Base-by-base conservation (phyloP, 2,888 invertebrate genomes). In the Laothoe populi region DNA sequence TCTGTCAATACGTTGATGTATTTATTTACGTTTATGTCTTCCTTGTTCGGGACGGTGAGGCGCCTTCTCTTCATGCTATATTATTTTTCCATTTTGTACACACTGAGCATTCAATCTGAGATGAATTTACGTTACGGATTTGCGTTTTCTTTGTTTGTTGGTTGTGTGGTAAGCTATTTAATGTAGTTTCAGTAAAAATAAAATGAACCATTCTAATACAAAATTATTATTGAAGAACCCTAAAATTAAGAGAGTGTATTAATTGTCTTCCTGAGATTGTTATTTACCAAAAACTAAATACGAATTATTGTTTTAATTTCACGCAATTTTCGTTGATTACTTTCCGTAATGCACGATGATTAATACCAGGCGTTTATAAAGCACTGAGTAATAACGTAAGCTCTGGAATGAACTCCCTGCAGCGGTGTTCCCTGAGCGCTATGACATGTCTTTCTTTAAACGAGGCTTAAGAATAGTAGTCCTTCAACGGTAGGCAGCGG, bases 331-430 rank as follows among this genome's bases (percentile, higher is more conserved):
- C 35, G 10, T 1, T 35, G 10, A 23, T 24, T n/a, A 44, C 11
- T 19, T 16, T 3, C 4, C 11, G 11, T 10, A 40, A 11, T 24
- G 13, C 10, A 38, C 38, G 11, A 31, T 21, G 53, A 49, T 49
- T 62, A 59, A 48, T 62, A 68, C 69, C 59, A 68, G 68, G 70
- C 65, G 57, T 57, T 65, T 65, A 73, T 67, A 71, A 69, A 71
- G 64, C 66, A 68, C 68, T 61, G 63, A 63, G 67, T 69, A 64
- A 71, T 70, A 69, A 69, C n/a, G n/a, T n/a, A n/a, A n/a, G n/a
- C n/a, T n/a, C n/a, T n/a, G n/a, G n/a, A n/a, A n/a, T n/a, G n/a
- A n/a, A n/a, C n/a, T n/a, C n/a, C n/a, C n/a, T n/a, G n/a, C n/a
- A n/a, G n/a, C n/a, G n/a, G n/a, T n/a, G n/a, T n/a, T n/a, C n/a